Conservation (phyloP, 2,888 invertebrate species). For the Ectemnius cavifrons region DNA sequence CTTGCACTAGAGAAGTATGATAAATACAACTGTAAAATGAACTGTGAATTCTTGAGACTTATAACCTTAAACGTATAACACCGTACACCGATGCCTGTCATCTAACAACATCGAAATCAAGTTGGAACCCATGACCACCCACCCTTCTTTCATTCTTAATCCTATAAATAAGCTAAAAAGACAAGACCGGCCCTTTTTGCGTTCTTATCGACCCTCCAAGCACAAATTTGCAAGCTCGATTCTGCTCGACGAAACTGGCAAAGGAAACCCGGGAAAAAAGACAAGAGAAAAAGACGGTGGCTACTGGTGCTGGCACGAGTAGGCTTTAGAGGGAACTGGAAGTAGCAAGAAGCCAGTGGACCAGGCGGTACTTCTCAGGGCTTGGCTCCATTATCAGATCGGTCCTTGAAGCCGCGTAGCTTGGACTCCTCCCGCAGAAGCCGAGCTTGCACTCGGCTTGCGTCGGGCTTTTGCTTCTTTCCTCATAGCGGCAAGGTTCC, state of each 20-base stretch:
- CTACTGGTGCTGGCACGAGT: slow-evolving; percentile 1
- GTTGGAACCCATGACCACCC: slow-evolving; percentile 5
- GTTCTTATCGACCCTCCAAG: slow-evolving; percentile 67
- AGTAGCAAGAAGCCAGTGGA: slow-evolving; percentile 32
- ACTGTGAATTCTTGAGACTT: too few relatives aligned
- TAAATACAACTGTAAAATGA: too few relatives aligned
- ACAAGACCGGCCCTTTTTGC: slow-evolving; percentile 69
- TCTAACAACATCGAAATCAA: too few relatives aligned
- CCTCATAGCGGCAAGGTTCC: slow-evolving; percentile 21
- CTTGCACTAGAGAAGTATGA: too few relatives aligned
- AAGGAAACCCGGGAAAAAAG: slow-evolving; percentile 6
- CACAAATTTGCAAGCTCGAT: slow-evolving; percentile 73
- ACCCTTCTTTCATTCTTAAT: slow-evolving; percentile 29
- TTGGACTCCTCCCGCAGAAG: slow-evolving; percentile 39
- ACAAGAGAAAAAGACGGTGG: slow-evolving; percentile 54
- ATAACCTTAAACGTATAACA: neutral
- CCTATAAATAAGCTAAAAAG: slow-evolving; percentile 56
- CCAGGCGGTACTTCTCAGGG: slow-evolving; percentile 43
- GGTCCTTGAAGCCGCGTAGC: slow-evolving; percentile 38
- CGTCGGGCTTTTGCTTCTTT: slow-evolving; percentile 20
- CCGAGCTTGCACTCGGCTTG: slow-evolving; percentile 28
- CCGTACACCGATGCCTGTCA: too few relatives aligned
- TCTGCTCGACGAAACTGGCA: slow-evolving; percentile 32
- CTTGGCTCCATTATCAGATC: slow-evolving; percentile 65
- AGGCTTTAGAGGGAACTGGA: slow-evolving; percentile 1